A percentile compares a stretch with the other conserved stretches of the same genome.
Conservation (phyloP, 2,888 invertebrate species). For the Pristionchus arcanus region DNA sequence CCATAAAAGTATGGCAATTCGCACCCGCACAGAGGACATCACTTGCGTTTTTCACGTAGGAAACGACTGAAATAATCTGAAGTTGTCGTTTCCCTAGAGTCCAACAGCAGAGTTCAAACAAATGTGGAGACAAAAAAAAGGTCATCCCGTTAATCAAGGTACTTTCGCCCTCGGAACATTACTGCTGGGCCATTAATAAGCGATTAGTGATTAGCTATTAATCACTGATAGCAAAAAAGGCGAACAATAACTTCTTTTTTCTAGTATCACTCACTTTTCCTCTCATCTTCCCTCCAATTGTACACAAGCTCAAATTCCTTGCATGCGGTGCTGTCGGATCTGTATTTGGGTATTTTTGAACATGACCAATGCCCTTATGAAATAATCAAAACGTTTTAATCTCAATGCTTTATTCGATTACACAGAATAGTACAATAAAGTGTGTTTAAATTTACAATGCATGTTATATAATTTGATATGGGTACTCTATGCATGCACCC, state of each 20-base stretch:
- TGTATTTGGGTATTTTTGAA: neutral
- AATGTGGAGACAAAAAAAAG: no score
- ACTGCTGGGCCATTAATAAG: no score
- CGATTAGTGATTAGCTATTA: no score
- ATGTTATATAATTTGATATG: no score
- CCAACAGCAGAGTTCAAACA: no score
- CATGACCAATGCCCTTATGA: neutral
- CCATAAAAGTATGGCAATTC: neutral
- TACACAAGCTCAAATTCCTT: neutral
- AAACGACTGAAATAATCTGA: neutral
- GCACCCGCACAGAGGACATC: neutral
- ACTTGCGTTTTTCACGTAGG: neutral
- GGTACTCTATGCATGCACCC: neutral
- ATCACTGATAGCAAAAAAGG: neutral
- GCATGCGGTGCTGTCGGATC: neutral
- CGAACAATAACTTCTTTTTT: neutral
- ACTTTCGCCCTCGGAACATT: no score
- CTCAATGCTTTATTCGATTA: no score
- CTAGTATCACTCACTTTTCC: neutral
- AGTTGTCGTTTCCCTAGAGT: neutral
- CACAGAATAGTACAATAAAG: no score
- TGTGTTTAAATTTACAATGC: neutral
- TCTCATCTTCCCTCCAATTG: slow-evolving; percentile 1
- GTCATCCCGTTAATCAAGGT: no score
- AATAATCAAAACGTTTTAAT: no score